Base-by-base conservation (phyloP, 2,113 vertebrate genomes). In the Urocitellus parryii region DNA sequence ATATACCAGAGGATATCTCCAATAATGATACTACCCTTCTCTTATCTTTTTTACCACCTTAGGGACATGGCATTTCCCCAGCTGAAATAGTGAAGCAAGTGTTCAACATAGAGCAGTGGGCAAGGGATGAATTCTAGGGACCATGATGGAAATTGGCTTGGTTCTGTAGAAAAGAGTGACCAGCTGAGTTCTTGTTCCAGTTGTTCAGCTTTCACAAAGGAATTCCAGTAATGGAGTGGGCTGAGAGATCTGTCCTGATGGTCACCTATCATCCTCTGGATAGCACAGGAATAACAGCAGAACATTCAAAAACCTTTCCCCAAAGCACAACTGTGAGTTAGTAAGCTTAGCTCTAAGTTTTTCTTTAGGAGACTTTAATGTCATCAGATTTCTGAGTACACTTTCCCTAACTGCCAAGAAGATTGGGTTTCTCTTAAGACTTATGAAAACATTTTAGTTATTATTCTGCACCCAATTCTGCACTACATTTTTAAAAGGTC, bases 331-430 rank as follows among this genome's bases (percentile, higher is more conserved):
- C 29, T 20, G 2, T n/a, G 42, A 65, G 29, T 82, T 77, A 61
- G 39, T 67, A 68, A 88, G 25, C 34, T 24, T 82, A 24, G 6
- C 70, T 88, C 34, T 51, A 58, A 77, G 61, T 3, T 68, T 74
- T 91, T 96, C 48, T 48, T 76, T 63, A 73, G 73, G 27, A 92
- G 73, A 88, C 88, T 80, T 92, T 95, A 95, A 77, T 74, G 72
- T 17, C 67, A 70, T 85, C 24, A 3, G 51, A 83, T 88, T 94
- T 92, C 58, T 78, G 45, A 16, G 29, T 68, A 78, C 18, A 32
- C 5, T 72, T 85, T 95, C 90, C 77, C 24, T 68, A 86, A 63
- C 89, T 61, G n/a, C 27, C 29, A 10, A 25, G 32, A 83, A 53
- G 42, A 79, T 3, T 56, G 22, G 39, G 37, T 76, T 88, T 96